These are phyloP conservation scores for Cecropterus lyciades DNA, from an alignment of 1,140 invertebrate genomes.

Conservation along the genomic window DNA sequence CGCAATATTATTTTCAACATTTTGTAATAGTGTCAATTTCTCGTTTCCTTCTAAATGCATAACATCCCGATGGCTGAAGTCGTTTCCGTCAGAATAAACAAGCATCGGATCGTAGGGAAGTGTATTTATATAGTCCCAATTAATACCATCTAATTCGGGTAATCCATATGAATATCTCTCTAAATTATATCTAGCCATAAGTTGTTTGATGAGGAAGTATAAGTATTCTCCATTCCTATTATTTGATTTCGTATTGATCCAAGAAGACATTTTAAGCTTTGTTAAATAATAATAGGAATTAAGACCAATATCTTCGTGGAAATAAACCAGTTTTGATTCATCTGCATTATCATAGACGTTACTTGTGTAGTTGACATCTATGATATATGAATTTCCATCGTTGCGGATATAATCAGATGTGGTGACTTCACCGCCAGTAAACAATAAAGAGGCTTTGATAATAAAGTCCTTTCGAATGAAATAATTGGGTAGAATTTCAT, in stretches of 20 bases:
- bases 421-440: constrained; percentile 44
- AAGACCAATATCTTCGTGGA: constrained; percentile 72
- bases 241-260: constrained; percentile 47
- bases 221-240: constrained; percentile 55
- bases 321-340: constrained; percentile 69
- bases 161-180: constrained; percentile 73
- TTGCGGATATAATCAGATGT: constrained; percentile 50
- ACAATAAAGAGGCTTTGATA: constrained; percentile 58
- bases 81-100: constrained; percentile 71
- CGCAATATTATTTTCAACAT: constrained; percentile 66
- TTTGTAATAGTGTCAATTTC: constrained; percentile 53
- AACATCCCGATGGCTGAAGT: constrained; percentile 53
- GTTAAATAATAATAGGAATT: constrained; percentile 70
- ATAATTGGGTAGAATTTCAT: constrained; percentile 83
- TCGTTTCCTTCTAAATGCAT: constrained; percentile 40
- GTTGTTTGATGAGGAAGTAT: constrained; percentile 67
- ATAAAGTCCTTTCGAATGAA: constrained; percentile 79
- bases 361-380: constrained; percentile 69
- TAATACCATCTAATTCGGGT: constrained; percentile 55
- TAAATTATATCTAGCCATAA: constrained; percentile 68
- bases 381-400: constrained; percentile 67
- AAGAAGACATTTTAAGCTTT: constrained; percentile 56
- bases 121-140: constrained; percentile 55
- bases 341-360: constrained; percentile 54
- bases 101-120: constrained; percentile 62